Conservation (phyloP, 2,113 vertebrate genomes). For the Lasiurus borealis region DNA sequence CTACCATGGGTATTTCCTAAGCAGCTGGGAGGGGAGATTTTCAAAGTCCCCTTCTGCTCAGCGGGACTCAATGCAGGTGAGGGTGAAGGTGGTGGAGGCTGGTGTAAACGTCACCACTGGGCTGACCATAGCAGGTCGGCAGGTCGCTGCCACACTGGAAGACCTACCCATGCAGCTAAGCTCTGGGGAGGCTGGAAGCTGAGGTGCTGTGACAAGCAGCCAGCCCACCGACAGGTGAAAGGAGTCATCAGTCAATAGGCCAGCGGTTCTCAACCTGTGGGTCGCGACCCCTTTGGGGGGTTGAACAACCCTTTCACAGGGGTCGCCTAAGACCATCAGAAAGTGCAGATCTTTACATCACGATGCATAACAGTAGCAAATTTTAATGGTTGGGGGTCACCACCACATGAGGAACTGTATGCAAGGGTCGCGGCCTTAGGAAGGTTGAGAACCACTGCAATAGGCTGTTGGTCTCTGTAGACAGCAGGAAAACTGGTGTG, state of each 20-base stretch:
- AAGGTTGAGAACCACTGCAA: neutral
- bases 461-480: neutral
- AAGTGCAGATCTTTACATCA: no score
- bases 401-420: no score
- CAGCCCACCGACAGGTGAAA: neutral
- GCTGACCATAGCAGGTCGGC: neutral
- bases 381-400: no score
- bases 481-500: neutral
- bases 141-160: neutral
- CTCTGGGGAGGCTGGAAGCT: neutral
- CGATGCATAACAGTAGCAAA: no score
- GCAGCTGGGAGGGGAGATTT: neutral
- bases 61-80: slow-evolving; percentile 40
- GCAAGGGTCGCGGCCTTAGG: no score
- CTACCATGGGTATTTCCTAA: neutral
- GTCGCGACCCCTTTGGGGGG: no score
- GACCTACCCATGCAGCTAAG: slow-evolving; percentile 30
- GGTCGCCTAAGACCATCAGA: no score
- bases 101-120: neutral
- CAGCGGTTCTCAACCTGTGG: no score
- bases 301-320: no score
- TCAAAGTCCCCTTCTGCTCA: neutral
- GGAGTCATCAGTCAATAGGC: neutral
- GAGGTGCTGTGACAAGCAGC: neutral
- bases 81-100: neutral